phyloP scores from a whole-genome alignment of 2,888 invertebrate species.

The Hypolimnas misippus region DNA sequence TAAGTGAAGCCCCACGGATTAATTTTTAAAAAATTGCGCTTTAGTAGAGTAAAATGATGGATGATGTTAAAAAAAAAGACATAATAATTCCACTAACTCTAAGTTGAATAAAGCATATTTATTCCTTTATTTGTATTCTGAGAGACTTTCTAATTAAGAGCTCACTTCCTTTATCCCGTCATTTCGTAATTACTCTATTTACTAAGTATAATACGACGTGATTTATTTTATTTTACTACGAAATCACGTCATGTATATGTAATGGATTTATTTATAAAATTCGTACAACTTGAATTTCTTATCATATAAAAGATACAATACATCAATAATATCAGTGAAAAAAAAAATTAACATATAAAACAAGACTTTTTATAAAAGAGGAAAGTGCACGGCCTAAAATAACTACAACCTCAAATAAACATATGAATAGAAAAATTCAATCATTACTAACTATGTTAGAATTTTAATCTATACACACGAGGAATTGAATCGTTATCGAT shows the following conservation, averaged over 20 bases:
- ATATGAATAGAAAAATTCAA: neutral
- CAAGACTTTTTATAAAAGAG: no score
- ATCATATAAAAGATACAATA: no score
- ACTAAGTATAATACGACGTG: constrained; percentile 10
- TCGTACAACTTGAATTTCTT: no score
- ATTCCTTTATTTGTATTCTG: constrained; percentile 40
- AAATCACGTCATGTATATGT: neutral
- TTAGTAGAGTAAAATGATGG: no score
- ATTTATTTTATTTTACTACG: constrained; percentile 2
- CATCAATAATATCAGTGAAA: no score
- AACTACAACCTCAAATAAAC: no score
- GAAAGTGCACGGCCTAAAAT: no score
- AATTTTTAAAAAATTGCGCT: no score
- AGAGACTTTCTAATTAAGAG: constrained; percentile 43
- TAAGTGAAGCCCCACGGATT: no score
- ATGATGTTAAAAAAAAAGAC: constrained; percentile 3
- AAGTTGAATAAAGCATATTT: constrained; percentile 42
- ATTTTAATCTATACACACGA: constrained; percentile 7
- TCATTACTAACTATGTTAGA: constrained; percentile 3
- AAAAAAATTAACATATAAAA: no score
- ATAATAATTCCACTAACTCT: constrained; percentile 11
- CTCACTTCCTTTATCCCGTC: constrained; percentile 30
- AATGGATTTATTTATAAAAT: no score
- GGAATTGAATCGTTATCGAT: constrained; percentile 31
- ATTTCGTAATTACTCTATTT: constrained; percentile 40